A percentile compares a stretch with the other conserved stretches of the same genome.
Evolutionary conservation across 2,888 invertebrate genomes (phyloP).

Genomic region (Caenorhabditis angaria): DNA sequence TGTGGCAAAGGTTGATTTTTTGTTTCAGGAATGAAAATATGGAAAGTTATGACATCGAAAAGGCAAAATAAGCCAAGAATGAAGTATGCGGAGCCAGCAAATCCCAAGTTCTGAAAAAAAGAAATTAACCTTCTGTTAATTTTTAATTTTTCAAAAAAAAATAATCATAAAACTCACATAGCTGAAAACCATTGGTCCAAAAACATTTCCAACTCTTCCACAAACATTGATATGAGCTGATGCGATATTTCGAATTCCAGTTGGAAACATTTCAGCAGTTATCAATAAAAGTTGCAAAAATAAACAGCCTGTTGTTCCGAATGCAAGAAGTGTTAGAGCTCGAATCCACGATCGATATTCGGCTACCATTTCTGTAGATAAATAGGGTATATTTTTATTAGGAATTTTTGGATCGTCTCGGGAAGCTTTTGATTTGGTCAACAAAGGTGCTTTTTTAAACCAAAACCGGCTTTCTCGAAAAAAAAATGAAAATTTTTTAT

Average conservation of each 20-base stretch:
- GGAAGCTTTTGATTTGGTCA: too few species aligned
- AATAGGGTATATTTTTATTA: background rate
- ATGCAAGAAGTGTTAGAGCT: constrained; percentile 50
- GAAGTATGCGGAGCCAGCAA: constrained; percentile 43
- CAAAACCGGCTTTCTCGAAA: too few species aligned
- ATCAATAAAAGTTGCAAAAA: constrained; percentile 47
- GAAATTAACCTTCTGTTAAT: background rate
- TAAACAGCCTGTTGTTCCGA: constrained; percentile 56
- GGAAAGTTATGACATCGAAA: constrained; percentile 42
- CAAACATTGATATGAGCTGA: constrained; percentile 54
- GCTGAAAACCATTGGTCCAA: constrained; percentile 56
- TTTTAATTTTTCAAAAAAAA: too few species aligned
- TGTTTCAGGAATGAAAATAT: constrained; percentile 53
- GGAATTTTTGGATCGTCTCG: too few species aligned
- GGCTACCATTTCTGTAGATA: constrained; percentile 24
- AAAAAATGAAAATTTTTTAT: too few species aligned
- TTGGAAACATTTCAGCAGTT: constrained; percentile 57
- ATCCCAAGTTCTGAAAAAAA: constrained; percentile 33
- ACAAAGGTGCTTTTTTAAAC: too few species aligned
- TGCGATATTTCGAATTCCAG: constrained; percentile 53
- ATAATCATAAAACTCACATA: constrained; percentile 41
- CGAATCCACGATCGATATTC: constrained; percentile 34
- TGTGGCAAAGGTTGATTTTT: constrained; percentile 47
- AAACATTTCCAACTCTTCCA: constrained; percentile 54
- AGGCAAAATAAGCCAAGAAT: constrained; percentile 42